Evolutionary conservation across 2,888 invertebrate genomes (phyloP).

Genomic region (Coleophora flavipennella): DNA sequence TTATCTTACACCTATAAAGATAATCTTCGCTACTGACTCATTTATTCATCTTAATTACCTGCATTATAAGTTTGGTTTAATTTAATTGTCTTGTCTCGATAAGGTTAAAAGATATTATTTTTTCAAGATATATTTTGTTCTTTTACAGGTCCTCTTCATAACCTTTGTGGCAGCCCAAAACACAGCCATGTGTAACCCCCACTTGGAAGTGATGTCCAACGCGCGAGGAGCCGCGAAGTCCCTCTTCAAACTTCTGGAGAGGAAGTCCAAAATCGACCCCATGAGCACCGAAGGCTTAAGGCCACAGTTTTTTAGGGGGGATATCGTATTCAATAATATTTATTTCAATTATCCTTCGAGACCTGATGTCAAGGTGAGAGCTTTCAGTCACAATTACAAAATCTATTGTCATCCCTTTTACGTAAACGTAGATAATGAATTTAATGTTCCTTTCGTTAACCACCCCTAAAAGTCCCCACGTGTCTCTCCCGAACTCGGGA

Average conservation of each 20-base stretch:
- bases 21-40: too few species aligned
- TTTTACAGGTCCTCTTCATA: slow-evolving; percentile 77
- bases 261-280: slow-evolving; percentile 47
- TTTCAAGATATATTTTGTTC: not conserved
- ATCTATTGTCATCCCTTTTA: too few species aligned
- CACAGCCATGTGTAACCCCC: slow-evolving; percentile 81
- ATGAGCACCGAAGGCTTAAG: slow-evolving; percentile 51
- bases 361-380: slow-evolving; percentile 77
- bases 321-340: slow-evolving; percentile 78
- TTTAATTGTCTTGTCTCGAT: too few species aligned
- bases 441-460: too few species aligned
- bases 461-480: too few species aligned
- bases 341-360: slow-evolving; percentile 86
- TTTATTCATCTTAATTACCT: too few species aligned
- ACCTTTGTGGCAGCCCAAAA: slow-evolving; percentile 84
- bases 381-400: too few species aligned
- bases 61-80: too few species aligned
- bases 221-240: slow-evolving; percentile 82
- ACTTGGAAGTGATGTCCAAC: slow-evolving; percentile 80
- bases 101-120: too few species aligned
- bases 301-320: slow-evolving; percentile 71
- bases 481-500: too few species aligned
- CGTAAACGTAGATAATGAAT: too few species aligned
- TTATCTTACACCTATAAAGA: too few species aligned
- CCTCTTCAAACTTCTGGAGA: slow-evolving; percentile 80